A percentile compares a stretch with the other conserved stretches of the same genome.
phyloP scores from a whole-genome alignment of 2,797 vertebrate genomes.

The Rhabdomys pumilio region DNA sequence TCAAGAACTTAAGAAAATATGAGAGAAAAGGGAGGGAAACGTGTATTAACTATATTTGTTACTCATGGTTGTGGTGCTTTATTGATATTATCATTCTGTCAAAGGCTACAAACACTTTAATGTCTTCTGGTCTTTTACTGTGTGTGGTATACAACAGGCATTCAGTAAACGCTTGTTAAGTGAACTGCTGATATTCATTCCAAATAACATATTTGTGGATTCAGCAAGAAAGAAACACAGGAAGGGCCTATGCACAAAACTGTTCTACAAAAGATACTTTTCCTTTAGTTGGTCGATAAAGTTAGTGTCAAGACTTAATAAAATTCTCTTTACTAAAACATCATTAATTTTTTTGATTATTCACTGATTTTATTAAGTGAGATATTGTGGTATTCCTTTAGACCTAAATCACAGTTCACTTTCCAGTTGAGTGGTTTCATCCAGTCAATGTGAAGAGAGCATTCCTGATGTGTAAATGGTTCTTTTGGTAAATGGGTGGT shows the following conservation, averaged over 20 bases:
- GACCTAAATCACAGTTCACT: slow-evolving; percentile 6
- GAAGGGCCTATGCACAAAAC: neutral
- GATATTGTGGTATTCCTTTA: neutral
- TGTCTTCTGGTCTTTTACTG: neutral
- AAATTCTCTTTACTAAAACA: neutral
- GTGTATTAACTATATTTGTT: neutral
- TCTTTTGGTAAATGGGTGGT: neutral
- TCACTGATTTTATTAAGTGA: neutral
- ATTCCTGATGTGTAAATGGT: fast-evolving
- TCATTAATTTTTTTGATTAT: neutral
- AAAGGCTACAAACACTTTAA: slow-evolving; percentile 4
- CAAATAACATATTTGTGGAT: neutral
- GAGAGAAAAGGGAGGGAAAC: neutral
- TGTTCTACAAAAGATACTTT: neutral
- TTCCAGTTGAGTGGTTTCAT: neutral
- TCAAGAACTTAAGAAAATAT: neutral
- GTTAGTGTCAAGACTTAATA: slow-evolving; percentile 41
- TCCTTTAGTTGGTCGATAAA: neutral
- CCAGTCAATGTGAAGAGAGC: neutral
- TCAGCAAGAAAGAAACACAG: neutral
- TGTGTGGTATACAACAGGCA: neutral
- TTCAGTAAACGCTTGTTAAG: neutral
- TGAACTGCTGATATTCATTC: neutral
- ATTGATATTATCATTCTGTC: slow-evolving; percentile 33
- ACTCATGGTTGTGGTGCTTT: neutral